phyloP scores from a whole-genome alignment of 2,113 vertebrate genomes.

The Corythornis madagascariensis region DNA sequence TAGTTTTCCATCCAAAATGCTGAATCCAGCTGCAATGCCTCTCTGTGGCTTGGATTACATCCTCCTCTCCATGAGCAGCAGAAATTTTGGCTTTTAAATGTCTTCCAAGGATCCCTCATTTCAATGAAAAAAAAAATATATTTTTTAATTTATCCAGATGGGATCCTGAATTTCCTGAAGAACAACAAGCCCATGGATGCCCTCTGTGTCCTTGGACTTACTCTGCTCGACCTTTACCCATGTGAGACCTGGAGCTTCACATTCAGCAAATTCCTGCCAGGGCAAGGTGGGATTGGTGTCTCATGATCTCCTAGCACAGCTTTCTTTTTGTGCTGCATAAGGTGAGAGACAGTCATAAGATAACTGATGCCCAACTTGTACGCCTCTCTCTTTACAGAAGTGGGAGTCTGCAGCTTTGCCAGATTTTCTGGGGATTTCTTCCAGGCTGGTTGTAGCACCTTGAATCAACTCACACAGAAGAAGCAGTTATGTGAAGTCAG shows the following conservation, averaged over 20 bases:
- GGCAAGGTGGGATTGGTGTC: slow-evolving; percentile 65
- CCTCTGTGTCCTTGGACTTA: slow-evolving; percentile 78
- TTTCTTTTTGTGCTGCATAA: not conserved
- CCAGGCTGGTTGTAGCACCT: not conserved
- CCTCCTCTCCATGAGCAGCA: not conserved
- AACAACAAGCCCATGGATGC: slow-evolving; percentile 78
- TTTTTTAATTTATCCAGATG: slow-evolving; percentile 50
- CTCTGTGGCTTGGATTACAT: not conserved
- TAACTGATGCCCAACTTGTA: not conserved
- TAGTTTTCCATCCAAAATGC: not conserved
- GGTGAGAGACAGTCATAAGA: not conserved
- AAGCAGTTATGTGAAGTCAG: not conserved
- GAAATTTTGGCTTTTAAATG: not conserved
- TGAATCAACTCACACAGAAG: not conserved
- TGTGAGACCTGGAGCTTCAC: slow-evolving; percentile 79
- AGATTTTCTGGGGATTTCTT: slow-evolving; percentile 70
- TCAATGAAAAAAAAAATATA: not conserved
- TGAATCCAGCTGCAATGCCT: not conserved
- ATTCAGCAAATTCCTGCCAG: slow-evolving; percentile 75
- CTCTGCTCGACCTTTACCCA: slow-evolving; percentile 75
- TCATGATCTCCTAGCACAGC: not conserved
- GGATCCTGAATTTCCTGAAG: slow-evolving; percentile 78
- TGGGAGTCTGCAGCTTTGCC: slow-evolving; percentile 80
- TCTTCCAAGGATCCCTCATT: not conserved
- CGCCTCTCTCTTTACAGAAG: slow-evolving; percentile 61